Percentiles rank a stretch among this genome's conserved stretches.
phyloP scores from a whole-genome alignment of 1,140 invertebrate species.

The Antheraea mylitta region DNA sequence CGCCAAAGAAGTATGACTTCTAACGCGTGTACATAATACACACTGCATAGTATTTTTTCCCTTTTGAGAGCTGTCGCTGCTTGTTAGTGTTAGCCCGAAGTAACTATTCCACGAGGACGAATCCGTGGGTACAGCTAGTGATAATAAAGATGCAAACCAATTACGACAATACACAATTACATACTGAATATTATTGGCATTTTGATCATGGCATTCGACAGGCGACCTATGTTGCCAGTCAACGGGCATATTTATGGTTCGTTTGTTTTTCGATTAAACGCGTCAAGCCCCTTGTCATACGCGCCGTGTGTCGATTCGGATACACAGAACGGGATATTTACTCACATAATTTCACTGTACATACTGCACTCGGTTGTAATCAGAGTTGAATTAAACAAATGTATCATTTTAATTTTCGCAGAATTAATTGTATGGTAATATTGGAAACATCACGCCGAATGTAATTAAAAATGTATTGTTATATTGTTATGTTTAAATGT shows the following conservation, averaged over 20 bases:
- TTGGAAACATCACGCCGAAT: too few relatives aligned
- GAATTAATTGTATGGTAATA: slow-evolving; percentile 20
- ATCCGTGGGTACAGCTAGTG: too few relatives aligned
- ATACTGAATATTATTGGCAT: background rate
- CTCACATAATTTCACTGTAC: slow-evolving; percentile 18
- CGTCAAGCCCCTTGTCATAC: slow-evolving; percentile 35
- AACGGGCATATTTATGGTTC: slow-evolving; percentile 36
- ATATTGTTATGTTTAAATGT: too few relatives aligned
- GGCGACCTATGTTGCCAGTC: slow-evolving; percentile 20
- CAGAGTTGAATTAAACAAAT: background rate
- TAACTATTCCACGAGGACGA: too few relatives aligned
- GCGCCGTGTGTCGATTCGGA: slow-evolving; percentile 1
- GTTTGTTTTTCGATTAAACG: slow-evolving; percentile 55
- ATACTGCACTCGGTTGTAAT: background rate
- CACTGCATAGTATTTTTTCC: too few relatives aligned
- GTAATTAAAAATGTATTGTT: too few relatives aligned
- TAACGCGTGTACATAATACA: too few relatives aligned
- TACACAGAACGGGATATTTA: slow-evolving; percentile 27
- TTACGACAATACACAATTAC: background rate
- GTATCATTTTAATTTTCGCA: background rate
- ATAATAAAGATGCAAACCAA: too few relatives aligned
- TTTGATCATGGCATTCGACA: background rate
- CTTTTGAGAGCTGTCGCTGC: too few relatives aligned
- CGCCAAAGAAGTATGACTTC: too few relatives aligned
- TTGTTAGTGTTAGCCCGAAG: too few relatives aligned